Conservation (phyloP, 2,888 invertebrate species). For the Maniola hyperantus region DNA sequence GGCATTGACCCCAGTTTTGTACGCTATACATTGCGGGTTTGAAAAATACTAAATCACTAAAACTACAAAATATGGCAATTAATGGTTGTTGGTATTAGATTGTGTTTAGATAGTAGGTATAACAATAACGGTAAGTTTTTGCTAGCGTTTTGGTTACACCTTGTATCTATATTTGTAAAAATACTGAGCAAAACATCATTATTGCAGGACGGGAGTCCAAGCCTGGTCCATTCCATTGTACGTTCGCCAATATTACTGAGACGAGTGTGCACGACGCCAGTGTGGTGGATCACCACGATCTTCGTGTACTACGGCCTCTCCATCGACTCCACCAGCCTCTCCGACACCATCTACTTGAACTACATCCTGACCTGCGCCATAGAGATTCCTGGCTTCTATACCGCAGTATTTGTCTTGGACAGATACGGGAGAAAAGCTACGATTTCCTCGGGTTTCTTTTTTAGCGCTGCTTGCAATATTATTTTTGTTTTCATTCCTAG, state of each 20-base stretch:
- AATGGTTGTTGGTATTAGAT: too few relatives aligned
- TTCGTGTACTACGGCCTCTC: constrained; percentile 89
- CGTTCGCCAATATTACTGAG: constrained; percentile 76
- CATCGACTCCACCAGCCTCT: constrained; percentile 85
- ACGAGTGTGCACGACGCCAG: constrained; percentile 82
- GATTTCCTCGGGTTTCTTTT: constrained; percentile 42
- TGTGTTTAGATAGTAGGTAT: too few relatives aligned
- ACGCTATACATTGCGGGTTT: too few relatives aligned
- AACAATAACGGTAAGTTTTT: too few relatives aligned
- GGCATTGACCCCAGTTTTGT: too few relatives aligned
- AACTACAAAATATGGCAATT: too few relatives aligned
- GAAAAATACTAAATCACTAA: too few relatives aligned
- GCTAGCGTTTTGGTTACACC: too few relatives aligned
- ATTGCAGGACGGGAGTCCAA: constrained; percentile 37
- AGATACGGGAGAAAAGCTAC: constrained; percentile 65
- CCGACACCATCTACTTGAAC: constrained; percentile 86
- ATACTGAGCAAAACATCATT: background rate
- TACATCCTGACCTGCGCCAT: constrained; percentile 82
- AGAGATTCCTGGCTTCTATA: constrained; percentile 85
- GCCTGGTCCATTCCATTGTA: constrained; percentile 62
- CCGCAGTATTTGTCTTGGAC: constrained; percentile 81
- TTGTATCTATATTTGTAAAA: too few relatives aligned
- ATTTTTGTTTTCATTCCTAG: constrained; percentile 42
- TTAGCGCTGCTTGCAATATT: constrained; percentile 41
- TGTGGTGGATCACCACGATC: constrained; percentile 87